Evolutionary conservation across 2,113 vertebrate genomes (phyloP), one percentile per base, ranked within the genome.

Genomic region (Prionailurus viverrinus): DNA sequence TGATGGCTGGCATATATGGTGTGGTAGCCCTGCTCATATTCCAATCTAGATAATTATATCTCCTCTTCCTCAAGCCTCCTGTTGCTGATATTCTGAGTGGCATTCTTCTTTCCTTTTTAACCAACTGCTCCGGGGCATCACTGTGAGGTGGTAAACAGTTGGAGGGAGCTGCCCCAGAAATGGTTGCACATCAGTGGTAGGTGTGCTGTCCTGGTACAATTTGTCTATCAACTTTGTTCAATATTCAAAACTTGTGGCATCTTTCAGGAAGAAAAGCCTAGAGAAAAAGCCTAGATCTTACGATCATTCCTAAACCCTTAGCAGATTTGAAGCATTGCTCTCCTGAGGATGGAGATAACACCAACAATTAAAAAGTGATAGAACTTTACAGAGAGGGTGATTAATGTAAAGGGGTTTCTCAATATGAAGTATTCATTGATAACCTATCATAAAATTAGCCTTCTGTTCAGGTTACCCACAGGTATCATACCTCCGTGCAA

Each of bases 161-260:
- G 55, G 29, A 74, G 31, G 58, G 36, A 68, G 16, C 29, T n/a
- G 31, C 51, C 27, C 86, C 31, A 55, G 89, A 82, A 48, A 66
- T 29, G 23, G 27, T 0, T 51, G 71, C 11, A 27, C 33, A 45
- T 78, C 45, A 66, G 65, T 31, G 36, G 4, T 79, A 48, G 39
- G 48, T 68, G 12, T 73, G 23, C 39, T 1, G 0, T 86, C 85
- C 84, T 39, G 16, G 45, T 65, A 48, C 29, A 84, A n/a, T 90
- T 51, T 84, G 80, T 76, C 83, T 73, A 66, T 78, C 33, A 41
- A 48, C 51, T 85, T 85, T 66, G 27, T 65, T 96, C 87, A 83
- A 23, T 92, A 74, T 85, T 95, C 93, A 90, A 92, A 84, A 21
- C 69, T 55, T 65, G 66, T 73, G 74, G 31, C 51, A 85, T 95